Conservation (phyloP, 2,113 vertebrate genomes). For the Embiotoca jacksoni region DNA sequence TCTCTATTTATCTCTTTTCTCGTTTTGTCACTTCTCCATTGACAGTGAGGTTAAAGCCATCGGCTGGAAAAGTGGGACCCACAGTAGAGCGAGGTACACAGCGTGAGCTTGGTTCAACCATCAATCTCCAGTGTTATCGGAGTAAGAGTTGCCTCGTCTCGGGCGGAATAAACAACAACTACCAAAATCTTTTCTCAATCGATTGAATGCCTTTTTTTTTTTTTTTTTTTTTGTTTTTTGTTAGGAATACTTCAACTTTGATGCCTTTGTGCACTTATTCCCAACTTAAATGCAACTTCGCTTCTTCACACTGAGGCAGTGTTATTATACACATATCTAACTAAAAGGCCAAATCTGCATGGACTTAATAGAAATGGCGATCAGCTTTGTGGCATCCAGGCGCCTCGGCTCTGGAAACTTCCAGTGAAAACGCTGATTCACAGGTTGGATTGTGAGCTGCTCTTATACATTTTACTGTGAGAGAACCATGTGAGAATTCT, state of each 20-base stretch:
- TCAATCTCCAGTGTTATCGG: slow-evolving; percentile 50
- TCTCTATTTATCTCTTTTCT: slow-evolving; percentile 34
- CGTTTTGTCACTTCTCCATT: slow-evolving; percentile 15
- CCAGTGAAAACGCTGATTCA: too few relatives aligned
- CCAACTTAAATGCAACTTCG: slow-evolving; percentile 17
- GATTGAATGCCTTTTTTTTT: background rate
- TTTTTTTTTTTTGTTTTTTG: background rate
- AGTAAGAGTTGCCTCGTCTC: slow-evolving; percentile 22
- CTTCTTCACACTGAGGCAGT: background rate
- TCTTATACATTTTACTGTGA: background rate
- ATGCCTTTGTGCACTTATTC: slow-evolving; percentile 2
- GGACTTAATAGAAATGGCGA: background rate
- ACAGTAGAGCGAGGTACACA: background rate
- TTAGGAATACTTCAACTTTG: slow-evolving; percentile 16
- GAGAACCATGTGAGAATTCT: background rate
- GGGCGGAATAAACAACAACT: slow-evolving; percentile 9
- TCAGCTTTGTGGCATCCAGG: background rate
- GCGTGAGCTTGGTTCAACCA: slow-evolving; percentile 38
- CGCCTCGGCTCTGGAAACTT: background rate
- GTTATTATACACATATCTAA: slow-evolving; percentile 11
- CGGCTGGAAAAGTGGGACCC: slow-evolving; percentile 25
- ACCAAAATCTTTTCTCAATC: slow-evolving; percentile 7
- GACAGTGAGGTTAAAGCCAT: slow-evolving; percentile 50
- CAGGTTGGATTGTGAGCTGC: background rate
- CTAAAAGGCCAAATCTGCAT: slow-evolving; percentile 1